Evolutionary conservation across 35 echinoderm and acorn worm species (phyloP), one percentile per base, ranked within the genome.

Genomic region (Diadema setosum): DNA sequence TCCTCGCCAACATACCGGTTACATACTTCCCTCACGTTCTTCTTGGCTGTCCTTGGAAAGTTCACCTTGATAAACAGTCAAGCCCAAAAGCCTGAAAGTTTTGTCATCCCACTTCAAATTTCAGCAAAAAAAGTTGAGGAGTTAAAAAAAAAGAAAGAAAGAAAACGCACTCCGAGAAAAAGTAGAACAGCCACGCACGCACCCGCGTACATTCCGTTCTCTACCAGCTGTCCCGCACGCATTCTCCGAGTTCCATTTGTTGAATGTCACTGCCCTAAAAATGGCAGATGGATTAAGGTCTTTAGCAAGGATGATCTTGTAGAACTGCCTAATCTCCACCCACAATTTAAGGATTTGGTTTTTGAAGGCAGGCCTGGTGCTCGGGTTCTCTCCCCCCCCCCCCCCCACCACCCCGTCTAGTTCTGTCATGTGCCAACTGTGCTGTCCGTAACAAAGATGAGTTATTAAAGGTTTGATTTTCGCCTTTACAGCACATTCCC

Each of bases 331-430:
- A 44, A 78, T 78, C 73, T 41, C 36, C 73, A 41, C 73, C 73
- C n/a, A 78, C 73, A 78, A 78, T 78, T 78, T 78, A 44, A 42
- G 73, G 73, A 78, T 78, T 78, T 78, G 9, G 44, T 34, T 78
- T 78, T 78, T 36, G 73, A 78, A 14, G 73, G 73, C 33, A 36
- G 40, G 73, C 40, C 44, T 33, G 40, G 37, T 42, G n/a, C n/a
- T n/a, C n/a, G n/a, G n/a, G n/a, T n/a, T n/a, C n/a, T n/a, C n/a
- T n/a, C n/a, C n/a, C n/a, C n/a, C n/a, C n/a, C n/a, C n/a, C n/a
- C n/a, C n/a, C n/a, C n/a, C n/a, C n/a, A n/a, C n/a, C n/a, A n/a
- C n/a, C n/a, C n/a, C n/a, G n/a, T n/a, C n/a, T n/a, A n/a, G n/a
- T n/a, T n/a, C n/a, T n/a, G n/a, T n/a, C n/a, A n/a, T n/a, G n/a